These are phyloP conservation scores for Polyploca ridens DNA, from an alignment of 2,888 invertebrate species.

Conservation along the genomic window DNA sequence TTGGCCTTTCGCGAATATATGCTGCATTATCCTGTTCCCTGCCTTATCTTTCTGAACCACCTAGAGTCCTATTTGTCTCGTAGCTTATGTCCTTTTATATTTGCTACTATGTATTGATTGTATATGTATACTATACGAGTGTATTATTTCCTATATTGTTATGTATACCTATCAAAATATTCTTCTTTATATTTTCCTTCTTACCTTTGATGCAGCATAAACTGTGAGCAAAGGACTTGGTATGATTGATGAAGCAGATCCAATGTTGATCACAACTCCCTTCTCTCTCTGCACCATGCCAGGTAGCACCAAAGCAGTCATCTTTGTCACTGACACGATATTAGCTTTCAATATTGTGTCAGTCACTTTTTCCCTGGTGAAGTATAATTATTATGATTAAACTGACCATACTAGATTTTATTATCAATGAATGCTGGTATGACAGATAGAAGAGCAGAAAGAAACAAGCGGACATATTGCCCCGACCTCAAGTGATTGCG, in stretches of 20 bases:
- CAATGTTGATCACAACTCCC: slow-evolving; percentile 95
- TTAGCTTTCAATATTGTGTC: slow-evolving; percentile 91
- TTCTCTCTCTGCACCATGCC: slow-evolving; percentile 91
- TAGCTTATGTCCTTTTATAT: too few relatives aligned
- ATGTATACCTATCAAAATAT: background rate
- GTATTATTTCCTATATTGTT: too few relatives aligned
- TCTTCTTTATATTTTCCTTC: background rate
- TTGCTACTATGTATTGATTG: too few relatives aligned
- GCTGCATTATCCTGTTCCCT: too few relatives aligned
- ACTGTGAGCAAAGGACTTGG: slow-evolving; percentile 93
- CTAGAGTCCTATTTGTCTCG: too few relatives aligned
- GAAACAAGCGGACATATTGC: too few relatives aligned
- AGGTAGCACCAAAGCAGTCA: slow-evolving; percentile 94
- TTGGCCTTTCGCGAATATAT: too few relatives aligned
- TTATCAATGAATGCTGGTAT: too few relatives aligned
- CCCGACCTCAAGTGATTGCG: too few relatives aligned
- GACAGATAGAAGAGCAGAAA: too few relatives aligned
- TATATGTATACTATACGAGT: too few relatives aligned
- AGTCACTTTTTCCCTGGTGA: slow-evolving; percentile 83
- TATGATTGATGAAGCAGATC: slow-evolving; percentile 91
- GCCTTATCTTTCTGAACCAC: too few relatives aligned
- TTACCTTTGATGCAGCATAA: slow-evolving; percentile 95
- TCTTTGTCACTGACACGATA: slow-evolving; percentile 90
- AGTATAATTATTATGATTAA: slow-evolving; percentile 15
- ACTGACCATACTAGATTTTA: background rate